Evolutionary conservation across 2,888 invertebrate species (phyloP).

Genomic region (Philereme vetulata): DNA sequence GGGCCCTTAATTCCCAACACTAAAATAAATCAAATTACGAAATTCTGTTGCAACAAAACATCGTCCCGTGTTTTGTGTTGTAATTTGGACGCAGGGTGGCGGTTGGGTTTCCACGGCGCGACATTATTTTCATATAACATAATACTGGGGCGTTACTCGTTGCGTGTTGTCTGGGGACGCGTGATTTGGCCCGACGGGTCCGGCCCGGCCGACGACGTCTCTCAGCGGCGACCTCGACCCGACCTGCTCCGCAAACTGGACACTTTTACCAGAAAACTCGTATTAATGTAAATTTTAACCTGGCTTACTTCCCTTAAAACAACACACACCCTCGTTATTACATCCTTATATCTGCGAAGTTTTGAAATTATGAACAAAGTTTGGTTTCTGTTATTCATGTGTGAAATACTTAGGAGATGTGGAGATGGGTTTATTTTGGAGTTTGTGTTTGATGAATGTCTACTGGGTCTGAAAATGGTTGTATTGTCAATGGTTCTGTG

Average conservation of each 20-base stretch:
- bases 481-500: slow-evolving; percentile 1
- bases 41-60: slow-evolving; percentile 63
- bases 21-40: slow-evolving; percentile 71
- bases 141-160: slow-evolving; percentile 69
- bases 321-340: slow-evolving; percentile 53
- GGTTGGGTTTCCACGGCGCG: slow-evolving; percentile 62
- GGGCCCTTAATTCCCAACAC: slow-evolving; percentile 43
- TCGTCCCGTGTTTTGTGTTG: slow-evolving; percentile 65
- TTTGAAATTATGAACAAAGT: slow-evolving; percentile 40
- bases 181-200: slow-evolving; percentile 61
- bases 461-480: slow-evolving; percentile 1
- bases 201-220: slow-evolving; percentile 33
- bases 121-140: slow-evolving; percentile 79
- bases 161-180: slow-evolving; percentile 64
- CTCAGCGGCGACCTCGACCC: slow-evolving; percentile 40
- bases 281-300: slow-evolving; percentile 71
- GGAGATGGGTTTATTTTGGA: slow-evolving; percentile 27
- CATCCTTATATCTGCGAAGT: slow-evolving; percentile 42
- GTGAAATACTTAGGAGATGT: slow-evolving; percentile 31
- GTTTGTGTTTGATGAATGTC: slow-evolving; percentile 15
- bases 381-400: slow-evolving; percentile 34
- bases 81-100: slow-evolving; percentile 58
- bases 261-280: slow-evolving; percentile 59
- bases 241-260: slow-evolving; percentile 48
- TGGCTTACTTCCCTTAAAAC: slow-evolving; percentile 56